Conservation (phyloP, 2,113 vertebrate genomes). For the Phoenicopterus ruber region DNA sequence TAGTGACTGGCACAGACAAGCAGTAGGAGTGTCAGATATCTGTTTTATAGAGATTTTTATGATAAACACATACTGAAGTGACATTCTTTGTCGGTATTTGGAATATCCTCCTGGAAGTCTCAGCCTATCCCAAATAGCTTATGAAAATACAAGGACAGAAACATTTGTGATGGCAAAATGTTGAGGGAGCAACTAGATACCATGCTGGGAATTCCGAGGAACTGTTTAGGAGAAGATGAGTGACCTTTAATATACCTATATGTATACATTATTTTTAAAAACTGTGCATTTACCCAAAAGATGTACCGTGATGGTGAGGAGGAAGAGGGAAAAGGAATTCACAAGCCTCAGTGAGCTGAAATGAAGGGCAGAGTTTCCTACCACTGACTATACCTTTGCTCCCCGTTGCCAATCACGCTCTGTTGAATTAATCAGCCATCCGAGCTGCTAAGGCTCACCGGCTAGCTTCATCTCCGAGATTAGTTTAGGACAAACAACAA, state of each 20-base stretch:
- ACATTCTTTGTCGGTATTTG: background rate
- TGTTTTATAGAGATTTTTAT: constrained; percentile 36
- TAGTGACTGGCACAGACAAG: background rate
- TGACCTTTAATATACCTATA: background rate
- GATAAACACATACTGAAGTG: background rate
- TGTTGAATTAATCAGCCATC: background rate
- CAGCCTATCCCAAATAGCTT: background rate
- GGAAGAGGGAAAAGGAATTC: background rate
- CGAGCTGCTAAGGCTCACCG: background rate
- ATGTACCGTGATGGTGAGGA: background rate
- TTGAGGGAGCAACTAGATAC: background rate
- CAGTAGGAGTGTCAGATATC: constrained; percentile 9
- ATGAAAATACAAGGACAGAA: background rate
- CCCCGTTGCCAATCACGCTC: background rate
- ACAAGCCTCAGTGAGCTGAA: background rate
- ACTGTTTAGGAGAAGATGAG: background rate
- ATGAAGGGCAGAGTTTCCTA: background rate
- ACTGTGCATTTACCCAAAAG: background rate
- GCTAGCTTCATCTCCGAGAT: background rate
- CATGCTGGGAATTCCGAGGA: background rate
- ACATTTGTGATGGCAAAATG: background rate
- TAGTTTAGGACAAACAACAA: constrained; percentile 4
- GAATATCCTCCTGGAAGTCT: background rate
- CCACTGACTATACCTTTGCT: background rate
- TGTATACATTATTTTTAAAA: background rate